Base-by-base conservation (phyloP, 2,113 vertebrate species). In the Clarias gariepinus region DNA sequence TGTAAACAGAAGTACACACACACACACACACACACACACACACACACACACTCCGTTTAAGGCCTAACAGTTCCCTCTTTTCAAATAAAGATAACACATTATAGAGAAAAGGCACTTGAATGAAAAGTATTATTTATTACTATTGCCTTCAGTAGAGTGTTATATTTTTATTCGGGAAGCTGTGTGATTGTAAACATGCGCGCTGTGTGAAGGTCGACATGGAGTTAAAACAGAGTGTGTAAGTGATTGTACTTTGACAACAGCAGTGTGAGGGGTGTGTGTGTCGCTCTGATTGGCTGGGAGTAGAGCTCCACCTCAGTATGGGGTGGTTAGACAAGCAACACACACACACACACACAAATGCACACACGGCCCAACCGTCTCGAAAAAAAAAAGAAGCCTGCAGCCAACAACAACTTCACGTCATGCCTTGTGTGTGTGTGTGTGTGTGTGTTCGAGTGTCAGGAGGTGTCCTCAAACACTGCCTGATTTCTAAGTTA, bases 221-320 rank as follows among this genome's bases (percentile, higher is more conserved):
- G 28, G 30, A 78, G 28, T 58, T 79, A 61, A 81, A 61, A 25
- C 78, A 61, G 57, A 53, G 78, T 81, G 78, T 81, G 78, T 61
- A 81, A 81, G 30, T 81, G 78, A 57, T 23, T 81, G 57, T 61
- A 81, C 78, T 81, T 81, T 81, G 63, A 68, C 63, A 68, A 83
- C 47, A 83, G 63, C 58, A 68, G 63, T 52, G n/a, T 83, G 81
- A 83, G 64, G 78, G 81, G 81, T 47, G 83, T 73, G 83, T 84
- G 41, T 69, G 19, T 73, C 10, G 53, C 30, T 74, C 33, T 74
- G 66, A 84, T 84, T 84, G 83, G 83, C 55, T 74, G 61, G 8
- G 55, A 71, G 53, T 55, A 47, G 53, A 84, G 69, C 83, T 74
- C 83, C 83, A 74, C 83, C 83, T 84, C 55, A 84, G 30, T 68